Percentiles rank a stretch among this genome's conserved stretches.
phyloP scores from a whole-genome alignment of 1,140 invertebrate species.

The Drosophila pallidifrons region DNA sequence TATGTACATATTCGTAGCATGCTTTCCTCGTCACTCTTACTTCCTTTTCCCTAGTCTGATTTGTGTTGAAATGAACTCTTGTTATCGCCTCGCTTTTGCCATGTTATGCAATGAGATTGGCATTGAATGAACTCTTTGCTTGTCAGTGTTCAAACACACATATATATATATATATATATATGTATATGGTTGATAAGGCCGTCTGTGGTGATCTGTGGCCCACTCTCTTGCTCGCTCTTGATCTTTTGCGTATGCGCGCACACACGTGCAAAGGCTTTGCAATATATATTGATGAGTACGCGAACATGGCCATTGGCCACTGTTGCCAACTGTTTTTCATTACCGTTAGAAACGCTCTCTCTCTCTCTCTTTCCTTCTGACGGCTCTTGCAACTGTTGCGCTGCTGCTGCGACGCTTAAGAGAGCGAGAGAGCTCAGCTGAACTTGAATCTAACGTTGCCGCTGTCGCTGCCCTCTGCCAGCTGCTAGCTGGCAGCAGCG shows the following conservation, averaged over 20 bases:
- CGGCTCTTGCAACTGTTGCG: conserved; percentile 49
- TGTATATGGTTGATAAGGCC: conserved; percentile 32
- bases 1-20: no score
- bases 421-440: conserved; percentile 31
- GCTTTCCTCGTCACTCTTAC: conserved; percentile 21
- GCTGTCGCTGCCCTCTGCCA: conserved; percentile 10
- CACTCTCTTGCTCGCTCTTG: background rate
- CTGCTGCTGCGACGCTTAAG: conserved; percentile 26
- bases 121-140: conserved; percentile 66
- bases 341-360: conserved; percentile 47
- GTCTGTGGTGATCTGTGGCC: conserved; percentile 14
- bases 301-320: conserved; percentile 2
- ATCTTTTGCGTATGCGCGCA: conserved; percentile 18
- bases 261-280: conserved; percentile 37
- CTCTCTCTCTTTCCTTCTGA: conserved; percentile 21
- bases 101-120: conserved; percentile 65
- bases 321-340: conserved; percentile 51
- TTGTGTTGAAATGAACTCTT: conserved; percentile 1
- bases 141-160: conserved; percentile 20
- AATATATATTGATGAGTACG: background rate
- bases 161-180: background rate
- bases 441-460: conserved; percentile 60
- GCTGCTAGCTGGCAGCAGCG: background rate
- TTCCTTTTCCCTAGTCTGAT: conserved; percentile 43
- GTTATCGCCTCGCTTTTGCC: conserved; percentile 31